These are phyloP conservation scores for Crenichthys baileyi DNA, from an alignment of 2,797 vertebrate species.

Conservation along the genomic window DNA sequence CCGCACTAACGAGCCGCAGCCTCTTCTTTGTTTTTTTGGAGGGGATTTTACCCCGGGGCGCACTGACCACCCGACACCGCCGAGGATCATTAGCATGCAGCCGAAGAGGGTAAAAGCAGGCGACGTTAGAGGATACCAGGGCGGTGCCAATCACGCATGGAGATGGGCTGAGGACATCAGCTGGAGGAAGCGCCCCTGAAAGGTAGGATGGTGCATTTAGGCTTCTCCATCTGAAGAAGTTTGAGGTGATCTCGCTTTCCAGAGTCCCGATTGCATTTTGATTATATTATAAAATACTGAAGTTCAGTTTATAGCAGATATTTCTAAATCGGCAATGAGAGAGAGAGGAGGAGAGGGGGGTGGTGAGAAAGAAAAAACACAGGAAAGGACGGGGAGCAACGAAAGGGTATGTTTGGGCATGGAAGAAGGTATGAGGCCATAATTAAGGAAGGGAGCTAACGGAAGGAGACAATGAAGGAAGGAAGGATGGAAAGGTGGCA, in stretches of 20 bases:
- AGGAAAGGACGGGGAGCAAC: neutral
- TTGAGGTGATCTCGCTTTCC: neutral
- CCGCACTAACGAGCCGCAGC: conserved; percentile 75
- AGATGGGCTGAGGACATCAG: conserved; percentile 40
- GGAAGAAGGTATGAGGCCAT: neutral
- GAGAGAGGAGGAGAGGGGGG: neutral
- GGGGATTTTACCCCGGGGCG: conserved; percentile 71
- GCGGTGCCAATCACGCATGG: conserved; percentile 51
- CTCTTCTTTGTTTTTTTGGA: conserved; percentile 49
- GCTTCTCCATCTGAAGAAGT: no score
- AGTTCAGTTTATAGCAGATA: neutral
- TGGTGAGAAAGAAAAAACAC: neutral
- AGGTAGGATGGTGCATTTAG: conserved; percentile 43
- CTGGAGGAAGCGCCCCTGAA: neutral
- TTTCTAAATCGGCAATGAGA: neutral
- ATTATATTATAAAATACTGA: neutral
- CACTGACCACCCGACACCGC: conserved; percentile 58
- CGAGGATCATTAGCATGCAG: conserved; percentile 56
- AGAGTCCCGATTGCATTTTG: neutral
- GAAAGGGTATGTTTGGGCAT: neutral
- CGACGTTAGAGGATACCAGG: conserved; percentile 43
- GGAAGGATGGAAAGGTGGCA: no score
- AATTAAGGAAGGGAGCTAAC: neutral
- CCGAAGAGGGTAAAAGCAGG: conserved; percentile 32
- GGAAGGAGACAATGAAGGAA: neutral